Base-by-base conservation (phyloP, 92 coral and sea anemone species). In the Micromussa lordhowensis region DNA sequence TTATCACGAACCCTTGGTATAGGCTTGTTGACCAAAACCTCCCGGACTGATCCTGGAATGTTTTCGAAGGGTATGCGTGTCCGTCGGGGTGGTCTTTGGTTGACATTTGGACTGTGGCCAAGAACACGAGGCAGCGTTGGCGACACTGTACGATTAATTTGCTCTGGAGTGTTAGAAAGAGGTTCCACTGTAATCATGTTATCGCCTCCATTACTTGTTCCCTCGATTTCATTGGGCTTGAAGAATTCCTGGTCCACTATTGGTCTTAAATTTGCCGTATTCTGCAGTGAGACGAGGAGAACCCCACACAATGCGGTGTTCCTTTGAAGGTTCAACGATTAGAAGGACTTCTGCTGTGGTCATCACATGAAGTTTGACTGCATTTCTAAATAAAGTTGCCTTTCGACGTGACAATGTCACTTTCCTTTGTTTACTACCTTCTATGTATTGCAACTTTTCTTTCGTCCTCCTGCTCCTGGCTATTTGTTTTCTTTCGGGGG, bases 261-360 rank as follows among this genome's bases (percentile, higher is more conserved):
- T 48, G 73, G 73, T 68, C 73, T 6, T 32, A 68, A 28, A 9
- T 68, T 68, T 28, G 24, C 5, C 75, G 32, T 70, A 70, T n/a
- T 28, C 36, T 11, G 12, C 36, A 4, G 7, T 29, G 36, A 70
- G 34, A 70, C 75, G 34, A 26, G 34, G 36, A 70, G 75, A 70
- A 5, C 75, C 75, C 36, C 75, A 70, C 36, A 70, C 75, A n/a
- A 54, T 54, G 6, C 58, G 58, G 58, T 54, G 58, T 54, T 54
- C 8, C 58, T 54, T 54, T 54, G 58, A 9, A 54, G 58, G 58
- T 6, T 70, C 5, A 5, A 31, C 36, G 2, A 80, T 55, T 55
- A 80, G 32, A 26, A 80, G 36, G n/a, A 80, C 84, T 21, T 80
- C 84, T 15, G 84, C 84, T 12, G 29, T 80, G 49, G 84, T 80